A percentile compares a stretch with the other conserved stretches of the same genome.
Conservation (phyloP, 2,797 vertebrate genomes). For the Malurus splendens region DNA sequence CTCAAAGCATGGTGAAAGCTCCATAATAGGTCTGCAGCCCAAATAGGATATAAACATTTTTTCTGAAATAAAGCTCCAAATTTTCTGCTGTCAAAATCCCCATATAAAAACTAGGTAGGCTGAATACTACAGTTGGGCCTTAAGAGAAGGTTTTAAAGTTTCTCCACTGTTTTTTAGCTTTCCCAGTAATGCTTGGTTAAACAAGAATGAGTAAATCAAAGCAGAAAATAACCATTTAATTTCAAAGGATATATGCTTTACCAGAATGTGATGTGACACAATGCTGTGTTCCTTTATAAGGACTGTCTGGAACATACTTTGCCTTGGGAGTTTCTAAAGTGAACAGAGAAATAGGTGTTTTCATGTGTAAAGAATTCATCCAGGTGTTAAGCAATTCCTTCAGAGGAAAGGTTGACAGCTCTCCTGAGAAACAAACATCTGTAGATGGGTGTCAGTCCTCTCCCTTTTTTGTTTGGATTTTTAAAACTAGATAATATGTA, state of each 20-base stretch:
- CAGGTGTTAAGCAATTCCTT: neutral
- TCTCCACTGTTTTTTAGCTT: neutral
- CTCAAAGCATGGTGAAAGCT: neutral
- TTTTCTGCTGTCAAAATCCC: neutral
- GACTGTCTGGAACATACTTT: neutral
- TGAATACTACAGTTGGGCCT: neutral
- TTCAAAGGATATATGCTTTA: neutral
- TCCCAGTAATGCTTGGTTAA: neutral
- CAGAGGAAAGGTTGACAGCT: neutral
- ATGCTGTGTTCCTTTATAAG: neutral
- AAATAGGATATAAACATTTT: neutral
- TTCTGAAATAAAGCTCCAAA: neutral
- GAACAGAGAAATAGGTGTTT: neutral
- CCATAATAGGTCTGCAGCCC: neutral
- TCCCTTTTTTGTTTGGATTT: fast-evolving
- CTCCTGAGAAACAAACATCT: neutral
- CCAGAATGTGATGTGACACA: constrained; percentile 8
- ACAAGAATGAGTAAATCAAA: neutral
- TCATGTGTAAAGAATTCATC: neutral
- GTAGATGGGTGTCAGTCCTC: neutral
- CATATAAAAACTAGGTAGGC: neutral
- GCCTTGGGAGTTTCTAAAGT: constrained; percentile 28
- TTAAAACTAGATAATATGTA: neutral
- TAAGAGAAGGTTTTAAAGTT: neutral
- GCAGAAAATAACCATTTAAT: neutral